Evolutionary conservation across 2,113 vertebrate species (phyloP).

Genomic region (Indicator maculatus): DNA sequence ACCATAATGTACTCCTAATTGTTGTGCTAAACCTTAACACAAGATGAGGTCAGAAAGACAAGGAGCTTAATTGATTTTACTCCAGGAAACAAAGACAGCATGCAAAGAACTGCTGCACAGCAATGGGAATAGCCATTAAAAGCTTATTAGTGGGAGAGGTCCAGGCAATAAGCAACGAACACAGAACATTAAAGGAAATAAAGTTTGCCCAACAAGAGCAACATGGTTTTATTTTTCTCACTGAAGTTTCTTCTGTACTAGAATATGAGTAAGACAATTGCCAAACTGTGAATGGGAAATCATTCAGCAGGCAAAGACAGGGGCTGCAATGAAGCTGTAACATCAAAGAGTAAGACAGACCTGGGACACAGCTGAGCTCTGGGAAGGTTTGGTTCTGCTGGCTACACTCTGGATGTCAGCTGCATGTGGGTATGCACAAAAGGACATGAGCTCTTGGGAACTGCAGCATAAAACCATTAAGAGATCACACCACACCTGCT

Average conservation of each 20-base stretch:
- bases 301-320: neutral
- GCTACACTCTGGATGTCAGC: too few species aligned
- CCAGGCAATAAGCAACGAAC: constrained; percentile 18
- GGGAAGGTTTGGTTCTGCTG: neutral
- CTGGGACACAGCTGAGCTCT: neutral
- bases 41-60: constrained; percentile 31
- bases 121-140: constrained; percentile 57
- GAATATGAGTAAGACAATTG: neutral
- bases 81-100: constrained; percentile 33
- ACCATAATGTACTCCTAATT: constrained; percentile 16
- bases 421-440: neutral
- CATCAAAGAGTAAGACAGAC: neutral
- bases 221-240: neutral
- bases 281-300: neutral
- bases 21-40: constrained; percentile 9
- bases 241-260: neutral
- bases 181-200: neutral
- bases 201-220: neutral
- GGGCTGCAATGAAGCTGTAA: neutral
- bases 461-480: neutral
- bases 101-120: neutral
- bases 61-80: constrained; percentile 61
- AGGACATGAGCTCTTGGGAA: neutral
- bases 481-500: neutral
- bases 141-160: constrained; percentile 55